phyloP scores from a whole-genome alignment of 2,888 invertebrate genomes.

The Halictus ligatus region DNA sequence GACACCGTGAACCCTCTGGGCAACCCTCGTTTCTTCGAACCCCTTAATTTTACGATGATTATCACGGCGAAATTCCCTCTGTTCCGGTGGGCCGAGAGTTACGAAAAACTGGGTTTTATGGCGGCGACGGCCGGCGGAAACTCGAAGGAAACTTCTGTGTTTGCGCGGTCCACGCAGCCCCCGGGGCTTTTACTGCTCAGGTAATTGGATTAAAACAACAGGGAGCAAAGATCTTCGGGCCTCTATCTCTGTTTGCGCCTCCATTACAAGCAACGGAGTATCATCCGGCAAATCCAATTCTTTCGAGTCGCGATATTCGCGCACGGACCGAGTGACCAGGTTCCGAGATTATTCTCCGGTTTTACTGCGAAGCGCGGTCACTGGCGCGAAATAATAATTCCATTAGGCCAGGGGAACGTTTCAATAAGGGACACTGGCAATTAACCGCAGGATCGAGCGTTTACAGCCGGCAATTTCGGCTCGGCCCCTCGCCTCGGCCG shows the following conservation, averaged over 20 bases:
- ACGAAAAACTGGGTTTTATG: conserved; percentile 70
- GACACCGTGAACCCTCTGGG: neutral
- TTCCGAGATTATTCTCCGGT: neutral
- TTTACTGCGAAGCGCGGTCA: conserved; percentile 22
- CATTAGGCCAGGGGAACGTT: conserved; percentile 18
- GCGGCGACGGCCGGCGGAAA: neutral
- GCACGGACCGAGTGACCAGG: neutral
- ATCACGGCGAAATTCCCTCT: conserved; percentile 45
- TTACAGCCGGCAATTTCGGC: conserved; percentile 22
- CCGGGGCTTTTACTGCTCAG: conserved; percentile 47
- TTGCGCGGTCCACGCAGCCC: conserved; percentile 17
- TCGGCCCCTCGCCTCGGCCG: neutral
- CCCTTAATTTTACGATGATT: conserved; percentile 78
- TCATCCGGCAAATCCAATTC: conserved; percentile 52
- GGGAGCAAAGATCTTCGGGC: neutral
- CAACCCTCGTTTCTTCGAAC: conserved; percentile 54
- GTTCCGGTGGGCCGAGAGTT: conserved; percentile 26
- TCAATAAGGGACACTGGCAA: conserved; percentile 2
- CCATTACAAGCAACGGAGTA: conserved; percentile 2
- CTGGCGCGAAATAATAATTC: conserved; percentile 22
- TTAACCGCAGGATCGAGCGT: conserved; percentile 11
- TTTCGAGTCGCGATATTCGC: conserved; percentile 19
- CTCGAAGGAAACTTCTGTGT: conserved; percentile 28
- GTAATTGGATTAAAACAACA: conserved; percentile 63
- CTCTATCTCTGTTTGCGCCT: conserved; percentile 32